Percentiles rank a stretch among this genome's conserved stretches.
These are phyloP conservation scores for Trichechus manatus DNA, from an alignment of 2,113 vertebrate genomes.

Conservation along the genomic window DNA sequence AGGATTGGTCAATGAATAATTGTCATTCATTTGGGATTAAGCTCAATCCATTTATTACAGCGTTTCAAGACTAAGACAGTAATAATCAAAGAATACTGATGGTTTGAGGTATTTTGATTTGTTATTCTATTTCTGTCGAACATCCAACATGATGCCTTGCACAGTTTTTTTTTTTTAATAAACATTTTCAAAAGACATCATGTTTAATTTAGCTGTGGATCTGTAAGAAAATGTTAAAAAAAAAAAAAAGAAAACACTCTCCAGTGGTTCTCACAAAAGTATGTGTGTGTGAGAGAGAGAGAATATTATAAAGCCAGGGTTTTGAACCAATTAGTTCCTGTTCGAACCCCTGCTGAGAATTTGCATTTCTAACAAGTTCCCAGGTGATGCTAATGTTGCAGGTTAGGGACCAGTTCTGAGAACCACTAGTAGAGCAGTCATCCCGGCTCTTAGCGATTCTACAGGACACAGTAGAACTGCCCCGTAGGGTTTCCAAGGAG, in stretches of 20 bases:
- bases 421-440: no score
- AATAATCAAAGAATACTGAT: neutral
- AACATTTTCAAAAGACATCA: neutral
- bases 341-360: no score
- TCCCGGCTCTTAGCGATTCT: no score
- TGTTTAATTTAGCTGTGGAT: neutral
- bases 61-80: neutral
- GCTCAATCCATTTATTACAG: neutral
- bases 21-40: neutral
- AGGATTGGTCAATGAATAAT: neutral
- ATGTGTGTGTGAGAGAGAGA: neutral
- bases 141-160: neutral
- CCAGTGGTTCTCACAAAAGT: neutral
- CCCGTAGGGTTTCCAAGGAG: no score
- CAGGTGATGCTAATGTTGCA: no score
- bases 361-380: no score
- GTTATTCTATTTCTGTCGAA: neutral
- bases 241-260: neutral
- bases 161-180: neutral
- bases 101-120: neutral
- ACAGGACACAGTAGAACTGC: no score
- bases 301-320: neutral
- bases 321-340: no score
- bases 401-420: no score
- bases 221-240: constrained; percentile 5